Base-by-base conservation (phyloP, 2,797 vertebrate species). In the Chaenodraco wilsoni region DNA sequence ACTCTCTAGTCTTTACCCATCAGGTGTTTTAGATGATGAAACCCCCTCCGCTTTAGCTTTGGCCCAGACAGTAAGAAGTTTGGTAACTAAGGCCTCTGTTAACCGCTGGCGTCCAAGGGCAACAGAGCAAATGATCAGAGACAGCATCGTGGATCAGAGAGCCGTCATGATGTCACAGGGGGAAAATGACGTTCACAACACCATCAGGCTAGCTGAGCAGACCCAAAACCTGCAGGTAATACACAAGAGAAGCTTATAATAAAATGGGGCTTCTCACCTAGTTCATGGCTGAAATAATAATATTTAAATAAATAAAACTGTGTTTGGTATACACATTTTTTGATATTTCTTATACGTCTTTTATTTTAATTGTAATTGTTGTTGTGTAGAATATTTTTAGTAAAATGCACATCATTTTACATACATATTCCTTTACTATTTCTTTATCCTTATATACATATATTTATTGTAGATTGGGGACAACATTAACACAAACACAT, bases 201-300 rank as follows among this genome's bases (percentile, higher is more conserved):
- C 91, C 72, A 81, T 69, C 31, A 90, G 62, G 75, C 83, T 97
- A 48, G 87, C 82, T 72, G 92, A 90, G 78, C 89, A 94, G 19
- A 92, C 94, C 58, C 60, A 37, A 41, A 93, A 93, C 66, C 90
- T 97, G 69, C 93, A 95, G 96, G 96, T 96, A 19, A 81, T 71
- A 66, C 37, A 59, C 45, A 3, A 3, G 27, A 71, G 27, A 21
- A 46, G 17, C 16, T 11, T 16, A 4, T 5, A 11, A 43, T 2
- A 1, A 48, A 59, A 57, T 12, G 16, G 21, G 63, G 3, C 17
- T 72, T 46, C 19, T 48, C 15, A 16, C 8, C 7, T 6, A 76
- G 61, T 15, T 46, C 19, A 57, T 2, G 33, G 31, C 50, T 69
- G 19, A 58, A 37, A 37, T 37, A 37, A 37, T 37, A 37, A 9